Conservation (phyloP, 2,888 invertebrate species). For the Coronaproctus castanopsis region DNA sequence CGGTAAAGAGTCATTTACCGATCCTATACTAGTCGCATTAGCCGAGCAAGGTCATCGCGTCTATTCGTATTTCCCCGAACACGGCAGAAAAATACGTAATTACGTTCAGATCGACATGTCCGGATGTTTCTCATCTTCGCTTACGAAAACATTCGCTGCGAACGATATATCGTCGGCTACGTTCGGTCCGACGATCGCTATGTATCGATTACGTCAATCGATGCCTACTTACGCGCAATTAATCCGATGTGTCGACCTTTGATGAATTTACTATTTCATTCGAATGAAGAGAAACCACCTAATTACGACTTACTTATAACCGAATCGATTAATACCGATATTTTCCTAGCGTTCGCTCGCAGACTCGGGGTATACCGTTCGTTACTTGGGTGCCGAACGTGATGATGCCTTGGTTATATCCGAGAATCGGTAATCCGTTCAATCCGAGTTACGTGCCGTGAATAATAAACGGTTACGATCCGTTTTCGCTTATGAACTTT, state of each 20-base stretch:
- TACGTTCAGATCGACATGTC: neutral
- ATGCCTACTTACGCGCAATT: neutral
- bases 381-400: constrained; percentile 17
- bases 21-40: neutral
- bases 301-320: constrained; percentile 19
- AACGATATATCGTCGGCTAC: neutral
- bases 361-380: constrained; percentile 17
- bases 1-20: neutral
- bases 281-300: neutral
- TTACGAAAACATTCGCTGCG: neutral
- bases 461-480: neutral
- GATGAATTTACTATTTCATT: neutral
- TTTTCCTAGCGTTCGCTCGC: constrained; percentile 16
- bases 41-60: neutral
- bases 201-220: neutral
- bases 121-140: neutral
- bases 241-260: constrained; percentile 1
- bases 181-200: neutral
- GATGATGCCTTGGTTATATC: constrained; percentile 17
- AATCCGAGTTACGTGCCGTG: constrained; percentile 23
- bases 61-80: neutral
- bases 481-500: constrained; percentile 1
- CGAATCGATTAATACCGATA: constrained; percentile 19
- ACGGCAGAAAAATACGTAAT: neutral
- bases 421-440: constrained; percentile 17